phyloP scores from a whole-genome alignment of 2,797 vertebrate genomes.

The Sorex maritimensis region DNA sequence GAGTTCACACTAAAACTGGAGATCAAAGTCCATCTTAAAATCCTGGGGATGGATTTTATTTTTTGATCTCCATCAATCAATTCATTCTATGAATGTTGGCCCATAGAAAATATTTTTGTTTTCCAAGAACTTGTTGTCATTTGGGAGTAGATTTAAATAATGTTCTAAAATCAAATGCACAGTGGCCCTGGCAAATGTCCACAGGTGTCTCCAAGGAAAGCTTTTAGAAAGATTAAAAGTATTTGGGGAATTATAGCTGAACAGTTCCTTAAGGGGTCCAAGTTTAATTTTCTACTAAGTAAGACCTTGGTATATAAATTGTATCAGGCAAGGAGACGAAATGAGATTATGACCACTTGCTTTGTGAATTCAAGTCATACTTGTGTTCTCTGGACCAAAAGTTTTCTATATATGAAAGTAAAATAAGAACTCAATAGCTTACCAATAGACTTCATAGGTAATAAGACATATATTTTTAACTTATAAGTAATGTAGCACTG shows the following conservation, averaged over 20 bases:
- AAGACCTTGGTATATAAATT: not conserved
- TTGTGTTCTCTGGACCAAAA: not conserved
- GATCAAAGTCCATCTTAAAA: not conserved
- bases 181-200: not conserved
- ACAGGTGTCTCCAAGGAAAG: not conserved
- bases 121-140: not conserved
- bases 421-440: not conserved
- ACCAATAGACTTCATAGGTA: too few species aligned
- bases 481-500: too few species aligned
- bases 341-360: not conserved
- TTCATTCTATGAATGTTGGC: not conserved
- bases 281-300: not conserved
- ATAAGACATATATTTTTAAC: too few species aligned
- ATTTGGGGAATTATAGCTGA: not conserved
- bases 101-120: not conserved
- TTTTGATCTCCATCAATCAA: not conserved
- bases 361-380: not conserved
- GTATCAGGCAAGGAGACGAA: not conserved
- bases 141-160: not conserved
- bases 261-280: not conserved
- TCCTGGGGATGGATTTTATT: not conserved
- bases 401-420: not conserved
- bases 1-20: not conserved
- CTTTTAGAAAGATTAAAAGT: not conserved
- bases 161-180: not conserved